Evolutionary conservation across 2,113 vertebrate species (phyloP).

Genomic region (Atherinomorus stipes): DNA sequence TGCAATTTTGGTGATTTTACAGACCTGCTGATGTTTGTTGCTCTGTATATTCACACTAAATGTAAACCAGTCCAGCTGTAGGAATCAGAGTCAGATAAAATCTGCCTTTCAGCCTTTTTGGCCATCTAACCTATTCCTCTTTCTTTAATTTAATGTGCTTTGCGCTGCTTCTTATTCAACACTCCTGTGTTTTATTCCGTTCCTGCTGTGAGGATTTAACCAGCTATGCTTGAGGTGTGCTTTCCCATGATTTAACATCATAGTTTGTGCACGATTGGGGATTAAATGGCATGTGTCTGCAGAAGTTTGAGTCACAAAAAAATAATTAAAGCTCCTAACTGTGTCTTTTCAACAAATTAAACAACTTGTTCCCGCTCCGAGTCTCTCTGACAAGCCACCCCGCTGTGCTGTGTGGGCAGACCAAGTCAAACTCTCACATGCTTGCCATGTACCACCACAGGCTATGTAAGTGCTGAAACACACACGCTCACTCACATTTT

Average conservation of each 20-base stretch:
- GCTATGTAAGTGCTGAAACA: constrained; percentile 18
- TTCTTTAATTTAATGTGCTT: neutral
- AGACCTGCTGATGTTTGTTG: no score
- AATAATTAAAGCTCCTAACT: constrained; percentile 41
- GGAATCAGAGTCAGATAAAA: constrained; percentile 60
- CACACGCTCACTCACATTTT: constrained; percentile 1
- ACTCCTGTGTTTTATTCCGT: neutral
- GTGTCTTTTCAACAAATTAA: constrained; percentile 48
- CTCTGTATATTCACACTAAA: no score
- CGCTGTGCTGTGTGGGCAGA: constrained; percentile 47
- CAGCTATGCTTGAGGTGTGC: no score
- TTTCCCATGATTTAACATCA: constrained; percentile 67
- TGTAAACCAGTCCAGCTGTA: no score
- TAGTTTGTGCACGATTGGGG: constrained; percentile 15
- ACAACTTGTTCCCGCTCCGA: constrained; percentile 31
- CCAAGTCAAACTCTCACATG: constrained; percentile 32
- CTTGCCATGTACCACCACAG: constrained; percentile 29
- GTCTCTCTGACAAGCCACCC: constrained; percentile 12
- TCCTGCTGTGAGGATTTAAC: constrained; percentile 65
- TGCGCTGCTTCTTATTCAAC: neutral
- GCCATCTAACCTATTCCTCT: neutral
- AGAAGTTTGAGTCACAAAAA: constrained; percentile 18
- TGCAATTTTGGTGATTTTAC: no score
- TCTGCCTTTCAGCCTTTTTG: constrained; percentile 40
- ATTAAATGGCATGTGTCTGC: neutral